Base-by-base conservation (phyloP, 2,113 vertebrate genomes). In the Ceyx margarethae region DNA sequence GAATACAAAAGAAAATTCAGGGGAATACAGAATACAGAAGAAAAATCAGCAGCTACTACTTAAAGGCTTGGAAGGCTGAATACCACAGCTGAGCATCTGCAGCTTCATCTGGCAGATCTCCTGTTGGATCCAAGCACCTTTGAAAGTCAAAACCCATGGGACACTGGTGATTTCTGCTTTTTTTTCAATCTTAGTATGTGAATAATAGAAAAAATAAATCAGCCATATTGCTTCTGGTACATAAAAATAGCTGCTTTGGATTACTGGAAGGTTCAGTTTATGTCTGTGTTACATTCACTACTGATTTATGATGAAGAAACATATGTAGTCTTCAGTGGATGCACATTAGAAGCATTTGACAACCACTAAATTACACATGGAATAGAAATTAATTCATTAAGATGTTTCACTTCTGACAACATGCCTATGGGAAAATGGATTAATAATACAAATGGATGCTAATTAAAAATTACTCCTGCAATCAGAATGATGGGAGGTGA, bases 311-410 rank as follows among this genome's bases (percentile, higher is more conserved):
- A 82, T 21, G 46, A 91, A 90, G 58, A 95, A 95, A 90, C 53
- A 77, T 69, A 45, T 1, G 3, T 50, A 84, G 62, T 81, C 71
- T 87, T 89, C 66, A 87, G 61, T 89, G 76, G 87, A 90, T 75
- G 40, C 40, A 65, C 29, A 72, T 85, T 79, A 89, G 69, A 85
- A 94, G 86, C 56, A 62, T 93, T 84, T 95, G 95, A 89, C 69
- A 93, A 43, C 61, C 56, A 80, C 48, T 87, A 91, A 92, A 93
- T 96, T 81, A 94, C 62, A 92, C 42, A 46, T 29, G 62, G 71
- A 87, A 78, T 81, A 95, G 81, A 96, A 95, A 95, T 91, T 88
- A 82, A 92, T 96, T 96, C 46, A 90, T 93, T 82, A 93, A 94
- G 83, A 81, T n/a, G 40, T 94, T 94, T 95, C 72, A 73, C 35